phyloP scores from a whole-genome alignment of 2,797 vertebrate genomes.

The Dallia pectoralis region DNA sequence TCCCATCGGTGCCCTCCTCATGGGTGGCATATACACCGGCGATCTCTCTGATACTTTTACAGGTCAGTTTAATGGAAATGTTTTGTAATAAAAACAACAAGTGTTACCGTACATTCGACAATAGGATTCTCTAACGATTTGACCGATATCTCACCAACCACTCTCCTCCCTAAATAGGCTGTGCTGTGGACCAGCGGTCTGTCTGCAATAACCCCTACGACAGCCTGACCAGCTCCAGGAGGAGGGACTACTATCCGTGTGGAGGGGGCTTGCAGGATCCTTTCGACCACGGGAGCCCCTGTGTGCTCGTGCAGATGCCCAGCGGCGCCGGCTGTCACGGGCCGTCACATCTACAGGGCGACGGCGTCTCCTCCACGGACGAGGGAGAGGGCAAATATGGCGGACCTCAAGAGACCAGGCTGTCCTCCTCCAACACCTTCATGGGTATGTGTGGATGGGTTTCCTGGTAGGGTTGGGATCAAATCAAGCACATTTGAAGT shows the following conservation, averaged over 20 bases:
- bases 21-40: slow-evolving; percentile 73
- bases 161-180: slow-evolving; percentile 63
- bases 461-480: background rate
- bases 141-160: too few relatives aligned
- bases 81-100: background rate
- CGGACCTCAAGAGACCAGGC: slow-evolving; percentile 61
- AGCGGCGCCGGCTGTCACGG: slow-evolving; percentile 53
- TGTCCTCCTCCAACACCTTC: slow-evolving; percentile 70
- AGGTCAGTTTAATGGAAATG: slow-evolving; percentile 66
- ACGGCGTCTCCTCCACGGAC: slow-evolving; percentile 58
- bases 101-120: background rate
- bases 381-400: slow-evolving; percentile 71
- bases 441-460: slow-evolving; percentile 76
- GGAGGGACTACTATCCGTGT: slow-evolving; percentile 71
- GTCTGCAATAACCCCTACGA: slow-evolving; percentile 69
- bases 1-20: slow-evolving; percentile 74
- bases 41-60: slow-evolving; percentile 78
- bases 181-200: slow-evolving; percentile 71
- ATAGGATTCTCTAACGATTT: background rate
- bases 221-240: slow-evolving; percentile 70
- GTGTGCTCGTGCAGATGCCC: slow-evolving; percentile 65
- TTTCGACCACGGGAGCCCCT: slow-evolving; percentile 70
- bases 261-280: slow-evolving; percentile 70
- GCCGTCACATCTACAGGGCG: slow-evolving; percentile 59
- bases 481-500: background rate